Conservation (phyloP, 2,797 vertebrate genomes). For the Florisuga fusca region DNA sequence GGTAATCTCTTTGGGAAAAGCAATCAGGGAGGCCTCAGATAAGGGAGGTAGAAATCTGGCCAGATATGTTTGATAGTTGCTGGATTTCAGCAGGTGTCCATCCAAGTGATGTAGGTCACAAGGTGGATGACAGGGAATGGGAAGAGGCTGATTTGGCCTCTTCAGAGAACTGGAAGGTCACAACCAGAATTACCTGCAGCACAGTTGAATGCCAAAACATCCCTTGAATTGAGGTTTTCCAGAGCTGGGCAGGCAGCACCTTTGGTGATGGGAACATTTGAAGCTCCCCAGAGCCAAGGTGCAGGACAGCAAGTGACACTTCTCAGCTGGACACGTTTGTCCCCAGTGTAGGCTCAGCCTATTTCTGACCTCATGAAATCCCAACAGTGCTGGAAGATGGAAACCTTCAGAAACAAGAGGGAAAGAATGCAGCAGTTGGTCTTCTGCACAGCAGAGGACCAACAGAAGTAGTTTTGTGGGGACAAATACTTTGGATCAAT, state of each 20-base stretch:
- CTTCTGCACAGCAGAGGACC: background rate
- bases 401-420: background rate
- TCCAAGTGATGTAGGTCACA: background rate
- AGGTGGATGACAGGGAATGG: background rate
- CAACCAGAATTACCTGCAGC: background rate
- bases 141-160: background rate
- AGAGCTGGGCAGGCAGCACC: background rate
- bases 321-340: background rate
- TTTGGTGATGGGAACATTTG: background rate
- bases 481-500: background rate
- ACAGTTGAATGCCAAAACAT: background rate
- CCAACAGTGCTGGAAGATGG: background rate
- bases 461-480: background rate
- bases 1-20: constrained; percentile 5
- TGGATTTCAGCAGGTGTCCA: background rate
- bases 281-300: background rate
- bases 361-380: background rate
- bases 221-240: background rate
- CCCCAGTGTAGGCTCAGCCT: background rate
- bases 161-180: background rate
- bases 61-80: background rate
- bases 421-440: background rate
- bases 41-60: background rate
- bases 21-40: constrained; percentile 15
- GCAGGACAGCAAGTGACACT: background rate